These are phyloP conservation scores for Oryzias javanicus DNA, from an alignment of 2,113 vertebrate genomes.

Conservation along the genomic window DNA sequence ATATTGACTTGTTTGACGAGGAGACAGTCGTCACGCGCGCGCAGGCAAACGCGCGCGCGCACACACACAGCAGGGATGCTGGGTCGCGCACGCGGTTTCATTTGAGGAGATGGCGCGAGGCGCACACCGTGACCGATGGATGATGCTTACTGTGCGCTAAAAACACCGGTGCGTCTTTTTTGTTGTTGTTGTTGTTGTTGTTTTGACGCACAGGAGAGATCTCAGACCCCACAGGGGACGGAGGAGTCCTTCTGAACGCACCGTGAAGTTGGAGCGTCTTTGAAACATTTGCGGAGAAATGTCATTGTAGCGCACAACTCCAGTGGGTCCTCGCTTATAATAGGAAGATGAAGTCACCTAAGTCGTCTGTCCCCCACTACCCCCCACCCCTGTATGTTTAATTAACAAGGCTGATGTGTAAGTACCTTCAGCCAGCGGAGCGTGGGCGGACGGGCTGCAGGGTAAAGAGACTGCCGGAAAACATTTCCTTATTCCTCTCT, in stretches of 20 bases:
- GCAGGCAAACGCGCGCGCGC: not conserved
- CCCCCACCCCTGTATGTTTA: constrained; percentile 63
- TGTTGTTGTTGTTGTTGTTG: too few species aligned
- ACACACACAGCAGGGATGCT: not conserved
- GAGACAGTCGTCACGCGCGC: constrained; percentile 37
- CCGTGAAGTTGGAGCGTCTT: constrained; percentile 51
- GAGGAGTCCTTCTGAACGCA: constrained; percentile 31
- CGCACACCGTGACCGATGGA: constrained; percentile 32
- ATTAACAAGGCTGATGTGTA: constrained; percentile 71
- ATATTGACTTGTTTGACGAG: constrained; percentile 44
- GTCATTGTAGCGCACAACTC: constrained; percentile 21
- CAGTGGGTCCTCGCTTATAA: constrained; percentile 38
- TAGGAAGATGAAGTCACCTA: constrained; percentile 54
- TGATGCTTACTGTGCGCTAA: constrained; percentile 35
- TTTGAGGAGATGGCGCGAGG: constrained; percentile 56
- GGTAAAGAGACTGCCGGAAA: constrained; percentile 52
- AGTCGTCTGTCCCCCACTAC: constrained; percentile 12
- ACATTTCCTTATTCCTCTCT: constrained; percentile 41
- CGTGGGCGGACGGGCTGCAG: constrained; percentile 65
- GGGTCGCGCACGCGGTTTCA: constrained; percentile 18
- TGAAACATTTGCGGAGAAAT: constrained; percentile 24
- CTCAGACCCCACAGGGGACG: not conserved
- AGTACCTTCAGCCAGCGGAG: constrained; percentile 66
- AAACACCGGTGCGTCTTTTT: constrained; percentile 9
- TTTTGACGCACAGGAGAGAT: too few species aligned